These are phyloP conservation scores for Agriopis aurantiaria DNA, from an alignment of 2,888 invertebrate species.

Conservation along the genomic window DNA sequence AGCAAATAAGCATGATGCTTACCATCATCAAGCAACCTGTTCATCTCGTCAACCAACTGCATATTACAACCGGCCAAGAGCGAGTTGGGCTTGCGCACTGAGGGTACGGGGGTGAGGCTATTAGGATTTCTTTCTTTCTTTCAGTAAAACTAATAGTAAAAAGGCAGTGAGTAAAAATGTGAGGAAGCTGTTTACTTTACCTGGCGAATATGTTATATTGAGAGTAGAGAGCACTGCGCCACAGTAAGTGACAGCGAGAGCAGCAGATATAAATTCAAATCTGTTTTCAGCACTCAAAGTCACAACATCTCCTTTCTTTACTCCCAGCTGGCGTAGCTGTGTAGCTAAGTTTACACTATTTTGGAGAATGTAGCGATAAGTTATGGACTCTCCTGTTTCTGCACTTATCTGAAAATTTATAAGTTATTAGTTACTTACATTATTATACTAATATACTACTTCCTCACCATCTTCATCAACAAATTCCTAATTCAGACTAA, in stretches of 20 bases:
- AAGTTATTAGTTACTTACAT: not conserved
- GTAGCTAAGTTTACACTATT: conserved; percentile 85
- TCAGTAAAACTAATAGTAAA: too few relatives aligned
- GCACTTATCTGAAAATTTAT: conserved; percentile 83
- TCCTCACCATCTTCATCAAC: too few relatives aligned
- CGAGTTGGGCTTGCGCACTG: too few relatives aligned
- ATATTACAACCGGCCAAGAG: too few relatives aligned
- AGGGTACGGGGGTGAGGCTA: too few relatives aligned
- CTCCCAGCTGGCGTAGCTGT: conserved; percentile 80
- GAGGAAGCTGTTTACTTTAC: conserved; percentile 60
- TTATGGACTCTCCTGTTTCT: conserved; percentile 84
- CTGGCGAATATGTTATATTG: conserved; percentile 88
- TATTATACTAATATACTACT: too few relatives aligned
- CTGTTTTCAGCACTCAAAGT: conserved; percentile 88
- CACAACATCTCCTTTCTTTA: conserved; percentile 86
- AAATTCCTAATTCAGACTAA: too few relatives aligned
- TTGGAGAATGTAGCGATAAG: conserved; percentile 85
- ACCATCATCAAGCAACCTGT: too few relatives aligned
- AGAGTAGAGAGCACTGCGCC: conserved; percentile 88
- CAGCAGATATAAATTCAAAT: conserved; percentile 85
- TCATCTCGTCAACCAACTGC: too few relatives aligned
- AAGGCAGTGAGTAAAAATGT: too few relatives aligned
- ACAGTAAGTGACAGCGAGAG: conserved; percentile 85
- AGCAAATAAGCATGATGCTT: too few relatives aligned
- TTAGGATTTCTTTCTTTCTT: too few relatives aligned